Base-by-base conservation (phyloP, 2,797 vertebrate genomes). In the Threskiornis aethiopicus region DNA sequence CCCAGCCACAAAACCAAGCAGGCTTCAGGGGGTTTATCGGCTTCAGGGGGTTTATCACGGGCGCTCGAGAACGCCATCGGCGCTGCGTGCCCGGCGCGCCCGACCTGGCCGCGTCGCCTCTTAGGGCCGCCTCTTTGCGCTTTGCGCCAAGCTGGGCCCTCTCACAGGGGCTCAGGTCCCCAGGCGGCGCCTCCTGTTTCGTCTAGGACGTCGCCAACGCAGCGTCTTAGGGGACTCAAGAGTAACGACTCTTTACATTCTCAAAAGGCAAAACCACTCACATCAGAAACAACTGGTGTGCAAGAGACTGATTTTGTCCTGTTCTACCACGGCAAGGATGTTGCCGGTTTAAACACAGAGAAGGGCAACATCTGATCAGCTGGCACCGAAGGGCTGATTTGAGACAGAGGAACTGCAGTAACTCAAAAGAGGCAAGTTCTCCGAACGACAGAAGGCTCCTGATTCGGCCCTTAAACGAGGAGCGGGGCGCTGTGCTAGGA, bases 1-100 rank as follows among this genome's bases (percentile, higher is more conserved):
- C 8, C 6, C 35, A 37, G 42, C 39, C 67, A 59, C 35, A 33
- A 67, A 49, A 7, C 51, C 2, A 4, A 49, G 29, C 18, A 7
- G 16, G 21, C 22, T 69, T 46, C 31, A 14, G 8, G 35, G 13
- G 15, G 15, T 39, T 33, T 62, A 16, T 9, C 52, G 16, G 21
- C 22, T 69, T 46, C 31, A 14, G 8, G 35, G 13, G 15, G 15
- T 39, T 33, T 62, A 16, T 9, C 52, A 16, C 8, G 47, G 16
- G 31, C 14, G 12, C 2, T 12, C 11, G 46, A 52, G 47, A 77
- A 39, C 4, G 1, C 17, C 2, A 11, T 1, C 0, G 2, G 6
- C 15, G 31, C 33, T 22, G 42, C 47, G 19, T 18, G 65, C 3
- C 9, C 13, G 16, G 31, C 4, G 16, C 4, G 15, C 52, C 16